Evolutionary conservation across 2,888 invertebrate species (phyloP).

Genomic region (Dicycla oo): DNA sequence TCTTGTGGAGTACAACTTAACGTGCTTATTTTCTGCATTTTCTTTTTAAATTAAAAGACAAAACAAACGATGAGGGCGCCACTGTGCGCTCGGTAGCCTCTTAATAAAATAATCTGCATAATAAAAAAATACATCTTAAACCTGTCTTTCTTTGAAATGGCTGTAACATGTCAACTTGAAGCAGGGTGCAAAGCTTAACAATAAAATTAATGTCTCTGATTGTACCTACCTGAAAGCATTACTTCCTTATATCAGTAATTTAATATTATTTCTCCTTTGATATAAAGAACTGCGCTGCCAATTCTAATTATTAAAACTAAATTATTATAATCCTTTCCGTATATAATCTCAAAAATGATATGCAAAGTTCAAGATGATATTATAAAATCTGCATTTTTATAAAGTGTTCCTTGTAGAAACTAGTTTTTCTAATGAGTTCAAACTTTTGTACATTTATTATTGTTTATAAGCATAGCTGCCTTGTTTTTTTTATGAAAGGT

Average conservation of each 20-base stretch:
- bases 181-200: background rate
- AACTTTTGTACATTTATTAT: background rate
- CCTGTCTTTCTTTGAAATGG: background rate
- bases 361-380: slow-evolving; percentile 7
- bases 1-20: too few species aligned
- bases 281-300: background rate
- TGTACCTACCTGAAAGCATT: background rate
- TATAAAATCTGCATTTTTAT: slow-evolving; percentile 5
- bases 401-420: slow-evolving; percentile 17
- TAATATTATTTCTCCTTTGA: background rate
- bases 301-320: background rate
- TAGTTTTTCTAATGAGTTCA: slow-evolving; percentile 19
- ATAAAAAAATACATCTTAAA: background rate
- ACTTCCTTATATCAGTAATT: background rate
- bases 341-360: background rate
- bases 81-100: too few species aligned
- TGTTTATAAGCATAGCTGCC: background rate
- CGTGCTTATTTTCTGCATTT: too few species aligned
- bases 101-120: background rate
- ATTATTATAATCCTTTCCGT: background rate
- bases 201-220: background rate
- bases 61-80: too few species aligned
- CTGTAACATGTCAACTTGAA: too few species aligned
- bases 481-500: too few species aligned
- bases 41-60: too few species aligned